Percentiles rank a stretch among this genome's conserved stretches.
These are phyloP conservation scores for Drosophila neotestacea DNA, from an alignment of 2,888 invertebrate species.

Conservation along the genomic window DNA sequence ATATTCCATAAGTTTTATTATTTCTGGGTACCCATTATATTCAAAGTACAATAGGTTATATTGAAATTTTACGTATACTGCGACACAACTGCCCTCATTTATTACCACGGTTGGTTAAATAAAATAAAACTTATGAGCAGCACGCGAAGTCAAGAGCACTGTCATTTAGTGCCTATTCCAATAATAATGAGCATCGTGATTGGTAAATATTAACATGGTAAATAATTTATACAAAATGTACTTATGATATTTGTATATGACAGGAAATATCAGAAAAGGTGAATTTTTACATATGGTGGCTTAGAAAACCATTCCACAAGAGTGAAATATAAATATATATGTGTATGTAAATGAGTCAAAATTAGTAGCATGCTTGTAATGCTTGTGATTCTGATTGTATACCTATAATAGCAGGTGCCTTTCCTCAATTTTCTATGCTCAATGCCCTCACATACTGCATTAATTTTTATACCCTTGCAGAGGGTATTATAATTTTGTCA, in stretches of 20 bases:
- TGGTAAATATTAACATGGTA: conserved; percentile 15
- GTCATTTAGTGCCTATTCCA: conserved; percentile 7
- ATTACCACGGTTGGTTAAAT: not conserved
- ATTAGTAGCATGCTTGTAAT: not conserved
- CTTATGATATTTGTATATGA: conserved; percentile 1
- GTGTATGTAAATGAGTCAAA: too few relatives aligned
- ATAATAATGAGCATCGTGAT: conserved; percentile 30
- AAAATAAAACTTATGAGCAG: not conserved
- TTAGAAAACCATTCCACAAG: not conserved
- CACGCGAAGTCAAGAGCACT: conserved; percentile 29
- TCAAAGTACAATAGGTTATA: not conserved
- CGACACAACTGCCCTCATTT: conserved; percentile 9
- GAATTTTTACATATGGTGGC: conserved; percentile 3
- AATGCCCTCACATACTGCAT: not conserved
- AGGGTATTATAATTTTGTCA: too few relatives aligned
- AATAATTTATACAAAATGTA: conserved; percentile 12
- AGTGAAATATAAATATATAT: not conserved
- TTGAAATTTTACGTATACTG: not conserved
- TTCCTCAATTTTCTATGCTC: not conserved
- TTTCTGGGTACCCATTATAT: not conserved
- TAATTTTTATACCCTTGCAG: too few relatives aligned
- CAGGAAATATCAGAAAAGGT: conserved; percentile 8
- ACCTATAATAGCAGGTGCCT: not conserved
- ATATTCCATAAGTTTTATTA: conserved; percentile 1
- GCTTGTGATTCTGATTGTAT: not conserved